Evolutionary conservation across 2,113 vertebrate species (phyloP).

Genomic region (Dromas ardeola): DNA sequence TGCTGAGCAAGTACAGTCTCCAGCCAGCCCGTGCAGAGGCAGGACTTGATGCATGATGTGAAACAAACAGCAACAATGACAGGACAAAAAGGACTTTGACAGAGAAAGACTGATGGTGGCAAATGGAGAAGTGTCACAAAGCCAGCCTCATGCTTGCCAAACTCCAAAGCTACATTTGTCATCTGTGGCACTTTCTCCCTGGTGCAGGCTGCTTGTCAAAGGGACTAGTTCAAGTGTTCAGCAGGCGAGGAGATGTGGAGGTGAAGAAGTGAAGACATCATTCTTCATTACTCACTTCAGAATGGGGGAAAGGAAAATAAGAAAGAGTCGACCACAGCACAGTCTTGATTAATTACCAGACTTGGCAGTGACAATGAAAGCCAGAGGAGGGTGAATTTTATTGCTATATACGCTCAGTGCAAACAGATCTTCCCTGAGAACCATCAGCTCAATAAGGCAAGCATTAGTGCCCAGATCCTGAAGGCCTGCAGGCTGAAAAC

Average conservation of each 20-base stretch:
- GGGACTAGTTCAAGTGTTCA: constrained; percentile 31
- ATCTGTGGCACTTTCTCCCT: constrained; percentile 40
- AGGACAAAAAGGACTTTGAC: constrained; percentile 36
- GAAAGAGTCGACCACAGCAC: constrained; percentile 19
- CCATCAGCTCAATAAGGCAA: constrained; percentile 24
- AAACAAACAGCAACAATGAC: constrained; percentile 8
- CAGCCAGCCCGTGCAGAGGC: background rate
- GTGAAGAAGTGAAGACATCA: constrained; percentile 67
- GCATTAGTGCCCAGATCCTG: background rate
- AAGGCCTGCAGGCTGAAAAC: constrained; percentile 26
- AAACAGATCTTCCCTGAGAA: constrained; percentile 29
- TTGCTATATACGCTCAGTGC: background rate
- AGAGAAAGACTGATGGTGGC: constrained; percentile 57
- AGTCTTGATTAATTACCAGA: constrained; percentile 74
- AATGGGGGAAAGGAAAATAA: constrained; percentile 38
- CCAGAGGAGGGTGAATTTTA: constrained; percentile 21
- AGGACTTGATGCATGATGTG: background rate
- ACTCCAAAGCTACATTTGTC: constrained; percentile 63
- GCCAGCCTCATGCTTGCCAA: constrained; percentile 15
- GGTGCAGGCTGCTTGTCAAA: constrained; percentile 35
- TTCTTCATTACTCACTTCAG: constrained; percentile 69
- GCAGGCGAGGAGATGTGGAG: constrained; percentile 29
- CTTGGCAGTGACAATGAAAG: constrained; percentile 53
- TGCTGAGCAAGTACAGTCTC: background rate
- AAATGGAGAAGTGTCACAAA: constrained; percentile 52